Conservation (phyloP, 2,888 invertebrate species). For the Liodrosophila aerea region DNA sequence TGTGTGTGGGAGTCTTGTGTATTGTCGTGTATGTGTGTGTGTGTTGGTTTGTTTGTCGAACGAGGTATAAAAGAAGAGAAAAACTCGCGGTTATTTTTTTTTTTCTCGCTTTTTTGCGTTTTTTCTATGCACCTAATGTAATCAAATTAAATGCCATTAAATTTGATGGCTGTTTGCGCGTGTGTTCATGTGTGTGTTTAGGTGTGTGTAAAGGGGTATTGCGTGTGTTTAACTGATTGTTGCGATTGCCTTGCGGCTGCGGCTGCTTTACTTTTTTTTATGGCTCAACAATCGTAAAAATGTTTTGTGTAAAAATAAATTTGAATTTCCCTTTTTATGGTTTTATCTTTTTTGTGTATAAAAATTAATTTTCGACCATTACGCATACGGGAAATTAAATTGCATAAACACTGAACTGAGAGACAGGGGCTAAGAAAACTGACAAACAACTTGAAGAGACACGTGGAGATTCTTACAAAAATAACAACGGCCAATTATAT, state of each 20-base stretch:
- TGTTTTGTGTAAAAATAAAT: slow-evolving; percentile 49
- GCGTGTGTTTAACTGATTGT: slow-evolving; percentile 24
- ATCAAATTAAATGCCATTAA: slow-evolving; percentile 71
- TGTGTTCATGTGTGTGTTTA: neutral
- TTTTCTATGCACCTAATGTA: slow-evolving; percentile 61
- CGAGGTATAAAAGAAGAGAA: slow-evolving; percentile 37
- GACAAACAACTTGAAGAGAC: slow-evolving; percentile 3
- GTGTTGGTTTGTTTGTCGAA: slow-evolving; percentile 6
- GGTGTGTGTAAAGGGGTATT: slow-evolving; percentile 46
- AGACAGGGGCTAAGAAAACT: neutral
- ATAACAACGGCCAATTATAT: slow-evolving; percentile 47
- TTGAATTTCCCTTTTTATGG: slow-evolving; percentile 65
- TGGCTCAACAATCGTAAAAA: slow-evolving; percentile 59
- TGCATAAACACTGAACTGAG: slow-evolving; percentile 1
- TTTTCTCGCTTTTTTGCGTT: slow-evolving; percentile 1
- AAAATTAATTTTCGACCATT: slow-evolving; percentile 44
- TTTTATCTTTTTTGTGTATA: slow-evolving; percentile 44
- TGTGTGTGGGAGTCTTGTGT: slow-evolving; percentile 13
- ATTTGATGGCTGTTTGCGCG: slow-evolving; percentile 52
- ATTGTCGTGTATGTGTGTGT: slow-evolving; percentile 2
- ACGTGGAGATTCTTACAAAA: slow-evolving; percentile 16
- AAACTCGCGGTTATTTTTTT: slow-evolving; percentile 18
- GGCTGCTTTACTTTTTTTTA: slow-evolving; percentile 46
- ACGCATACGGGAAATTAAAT: slow-evolving; percentile 34
- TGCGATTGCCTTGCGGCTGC: slow-evolving; percentile 36